Evolutionary conservation across 37 sponge, comb jelly and placozoan species (phyloP), one percentile per base, ranked within the genome.

Genomic region (Mnemiopsis leidyi): DNA sequence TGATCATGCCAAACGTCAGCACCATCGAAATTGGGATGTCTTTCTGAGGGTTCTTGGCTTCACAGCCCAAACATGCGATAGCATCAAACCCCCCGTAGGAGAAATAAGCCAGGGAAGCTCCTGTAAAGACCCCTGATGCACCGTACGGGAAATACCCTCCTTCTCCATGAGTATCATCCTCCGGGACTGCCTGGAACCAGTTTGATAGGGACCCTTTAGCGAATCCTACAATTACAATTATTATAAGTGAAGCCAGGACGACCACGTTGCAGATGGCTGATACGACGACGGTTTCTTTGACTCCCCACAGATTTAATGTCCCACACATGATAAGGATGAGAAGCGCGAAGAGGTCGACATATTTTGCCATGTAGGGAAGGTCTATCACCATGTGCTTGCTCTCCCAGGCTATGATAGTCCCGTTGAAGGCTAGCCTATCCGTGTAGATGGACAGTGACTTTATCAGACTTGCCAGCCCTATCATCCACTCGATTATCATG

Each of bases 11-110:
- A 37, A 85, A 85, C 13, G 61, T 40, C 3, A 85, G 40, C 13
- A 85, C 36, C 9, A 85, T 85, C 61, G 90, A 38, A 23, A 85
- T 37, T 0, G 90, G 90, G 9, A 85, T 85, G 61, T 85, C 90
- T n/a, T 40, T 38, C 29, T 85, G 90, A n/a, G 90, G 90, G 36
- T 85, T 85, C 25, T 29, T 38, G 48, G 90, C 90, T 39, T 85
- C 90, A 38, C 40, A 40, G 16, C 90, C 90, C 23, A 85, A 25
- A 85, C 90, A 85, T 18, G 90, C 90, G 0, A 85, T 40, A 23
- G 90, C 90, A 25, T 85, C 90, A 85, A 85, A 85, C 26, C 90
- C 90, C 21, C 61, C 61, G 26, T 85, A 85, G 20, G 90, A 85
- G 61, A 85, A 85, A 26, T 85, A 85, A 13, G 90, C 90, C 16